Evolutionary conservation across 2,113 vertebrate species (phyloP).

Genomic region (Balaeniceps rex): DNA sequence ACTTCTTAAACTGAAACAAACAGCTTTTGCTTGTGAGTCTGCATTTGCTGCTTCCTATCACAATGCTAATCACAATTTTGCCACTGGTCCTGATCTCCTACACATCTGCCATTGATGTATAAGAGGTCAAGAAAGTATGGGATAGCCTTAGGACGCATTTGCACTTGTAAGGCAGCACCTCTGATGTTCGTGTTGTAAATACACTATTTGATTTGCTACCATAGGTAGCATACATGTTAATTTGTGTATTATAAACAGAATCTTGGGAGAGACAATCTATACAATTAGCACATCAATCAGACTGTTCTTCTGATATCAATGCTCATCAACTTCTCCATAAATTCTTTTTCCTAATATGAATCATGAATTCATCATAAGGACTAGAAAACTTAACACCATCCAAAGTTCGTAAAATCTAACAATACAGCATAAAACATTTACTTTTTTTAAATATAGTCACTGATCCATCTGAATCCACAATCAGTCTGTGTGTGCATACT

Average conservation of each 20-base stretch:
- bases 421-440: neutral
- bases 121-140: neutral
- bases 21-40: neutral
- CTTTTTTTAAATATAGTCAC: neutral
- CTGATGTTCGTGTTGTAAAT: neutral
- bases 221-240: neutral
- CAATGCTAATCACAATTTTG: neutral
- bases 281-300: neutral
- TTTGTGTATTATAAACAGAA: neutral
- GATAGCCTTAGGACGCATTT: neutral
- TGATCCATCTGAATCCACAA: neutral
- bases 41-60: neutral
- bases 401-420: neutral
- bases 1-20: neutral
- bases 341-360: neutral
- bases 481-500: neutral
- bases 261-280: neutral
- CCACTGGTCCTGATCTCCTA: neutral
- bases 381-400: neutral
- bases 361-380: neutral
- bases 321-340: neutral
- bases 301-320: neutral
- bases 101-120: neutral
- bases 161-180: neutral
- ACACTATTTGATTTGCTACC: neutral